Conservation (phyloP, 2,113 vertebrate genomes). For the Junco hyemalis region DNA sequence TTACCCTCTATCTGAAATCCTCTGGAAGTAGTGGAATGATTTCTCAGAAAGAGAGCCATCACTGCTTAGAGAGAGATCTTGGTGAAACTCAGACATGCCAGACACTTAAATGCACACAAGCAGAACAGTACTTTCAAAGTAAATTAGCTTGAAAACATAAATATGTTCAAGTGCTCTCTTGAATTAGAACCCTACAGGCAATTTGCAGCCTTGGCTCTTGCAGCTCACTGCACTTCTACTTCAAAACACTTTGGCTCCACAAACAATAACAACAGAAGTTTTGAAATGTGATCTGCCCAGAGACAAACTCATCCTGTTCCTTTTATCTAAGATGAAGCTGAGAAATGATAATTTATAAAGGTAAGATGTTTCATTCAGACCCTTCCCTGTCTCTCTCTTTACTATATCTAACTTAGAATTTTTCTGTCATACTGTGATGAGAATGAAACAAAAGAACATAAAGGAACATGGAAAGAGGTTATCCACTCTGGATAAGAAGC, state of each 20-base stretch:
- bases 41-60: neutral
- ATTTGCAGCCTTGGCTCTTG: neutral
- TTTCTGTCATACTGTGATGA: neutral
- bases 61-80: neutral
- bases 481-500: neutral
- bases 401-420: neutral
- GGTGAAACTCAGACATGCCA: neutral
- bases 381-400: neutral
- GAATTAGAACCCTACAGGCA: neutral
- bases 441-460: neutral
- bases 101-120: neutral
- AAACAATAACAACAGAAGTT: neutral
- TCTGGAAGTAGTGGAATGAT: neutral
- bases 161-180: neutral
- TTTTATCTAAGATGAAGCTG: neutral
- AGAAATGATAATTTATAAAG: neutral
- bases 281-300: neutral
- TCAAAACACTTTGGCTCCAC: neutral
- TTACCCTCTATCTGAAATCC: neutral
- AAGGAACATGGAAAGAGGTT: neutral
- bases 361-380: neutral
- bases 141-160: neutral
- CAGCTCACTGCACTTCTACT: neutral
- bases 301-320: neutral
- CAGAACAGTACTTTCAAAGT: neutral